Evolutionary conservation across 2,888 invertebrate genomes (phyloP), one percentile per base, ranked within the genome.

Genomic region (Congeria kusceri): DNA sequence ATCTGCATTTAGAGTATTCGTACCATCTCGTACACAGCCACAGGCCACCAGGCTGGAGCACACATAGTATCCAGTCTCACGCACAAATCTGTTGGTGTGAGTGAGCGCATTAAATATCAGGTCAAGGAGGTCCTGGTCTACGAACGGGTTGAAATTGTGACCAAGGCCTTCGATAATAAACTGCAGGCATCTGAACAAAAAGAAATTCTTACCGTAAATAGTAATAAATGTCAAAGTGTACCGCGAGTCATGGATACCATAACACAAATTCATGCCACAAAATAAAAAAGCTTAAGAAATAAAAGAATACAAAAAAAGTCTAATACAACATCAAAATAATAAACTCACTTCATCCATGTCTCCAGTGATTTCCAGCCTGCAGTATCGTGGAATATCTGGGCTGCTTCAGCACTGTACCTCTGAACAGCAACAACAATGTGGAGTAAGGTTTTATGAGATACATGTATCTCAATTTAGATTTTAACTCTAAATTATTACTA

Each of bases 321-420:
- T n/a, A n/a, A n/a, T n/a, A n/a, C n/a, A n/a, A n/a, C n/a, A n/a
- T n/a, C n/a, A n/a, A n/a, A n/a, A n/a, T n/a, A 15, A 9, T 3
- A 5, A n/a, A 78, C 91, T 88, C 86, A 94, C 93, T 94, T 94
- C 93, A 95, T 93, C 89, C 94, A 94, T 0, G 95, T 94, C 89
- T 95, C 95, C 65, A 95, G 86, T 69, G 93, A 93, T 72, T 94
- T 94, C 94, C 95, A 95, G 2, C 94, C 94, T 46, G 95, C 94
- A 32, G 94, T 94, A 80, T 95, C 94, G 89, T 94, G 94, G 85
- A 95, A 94, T 47, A 94, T 94, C 84, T 94, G 92, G n/a, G 93
- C 91, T 32, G 94, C 92, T 85, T 93, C 92, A 63, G 91, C 85
- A 88, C 92, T 92, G 49, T 88, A 86, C 73, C 93, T 90, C 94